Evolutionary conservation across 2,888 invertebrate species (phyloP).

Genomic region (Quadriops clusia): DNA sequence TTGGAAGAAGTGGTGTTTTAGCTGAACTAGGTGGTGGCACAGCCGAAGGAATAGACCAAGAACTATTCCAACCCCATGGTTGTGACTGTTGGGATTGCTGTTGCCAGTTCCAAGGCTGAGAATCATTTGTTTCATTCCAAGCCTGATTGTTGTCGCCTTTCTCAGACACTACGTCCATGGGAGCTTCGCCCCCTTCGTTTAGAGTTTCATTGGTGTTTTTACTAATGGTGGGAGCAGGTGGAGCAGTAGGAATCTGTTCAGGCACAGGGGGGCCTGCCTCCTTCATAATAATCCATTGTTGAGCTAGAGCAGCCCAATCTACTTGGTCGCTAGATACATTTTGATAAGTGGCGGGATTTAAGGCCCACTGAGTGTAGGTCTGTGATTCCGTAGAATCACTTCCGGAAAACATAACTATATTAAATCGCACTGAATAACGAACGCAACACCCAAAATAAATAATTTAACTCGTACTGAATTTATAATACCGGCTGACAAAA

Average conservation of each 20-base stretch:
- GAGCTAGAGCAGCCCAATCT: conserved; percentile 93
- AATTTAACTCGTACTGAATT: too few species aligned
- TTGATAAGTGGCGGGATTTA: conserved; percentile 72
- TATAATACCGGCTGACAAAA: too few species aligned
- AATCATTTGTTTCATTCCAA: conserved; percentile 17
- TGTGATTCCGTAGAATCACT: conserved; percentile 43
- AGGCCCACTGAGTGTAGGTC: conserved; percentile 66
- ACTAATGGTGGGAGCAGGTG: conserved; percentile 42
- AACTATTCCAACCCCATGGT: conserved; percentile 33
- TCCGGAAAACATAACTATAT: conserved; percentile 42
- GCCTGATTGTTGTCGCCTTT: conserved; percentile 44
- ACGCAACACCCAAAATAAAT: too few species aligned
- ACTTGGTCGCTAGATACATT: conserved; percentile 76
- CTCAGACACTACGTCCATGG: conserved; percentile 77
- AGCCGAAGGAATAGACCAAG: conserved; percentile 34
- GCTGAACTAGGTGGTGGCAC: conserved; percentile 29
- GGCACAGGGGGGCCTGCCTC: conserved; percentile 46
- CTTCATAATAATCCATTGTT: conserved; percentile 97
- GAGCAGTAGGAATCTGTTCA: conserved; percentile 45
- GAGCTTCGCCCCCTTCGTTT: conserved; percentile 69
- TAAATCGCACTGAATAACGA: not conserved
- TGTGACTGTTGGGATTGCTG: conserved; percentile 29
- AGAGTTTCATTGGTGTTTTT: conserved; percentile 30
- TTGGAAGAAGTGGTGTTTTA: conserved; percentile 33
- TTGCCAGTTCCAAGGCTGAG: conserved; percentile 34